Conservation (phyloP, 2,113 vertebrate genomes). For the Actenoides hombroni region DNA sequence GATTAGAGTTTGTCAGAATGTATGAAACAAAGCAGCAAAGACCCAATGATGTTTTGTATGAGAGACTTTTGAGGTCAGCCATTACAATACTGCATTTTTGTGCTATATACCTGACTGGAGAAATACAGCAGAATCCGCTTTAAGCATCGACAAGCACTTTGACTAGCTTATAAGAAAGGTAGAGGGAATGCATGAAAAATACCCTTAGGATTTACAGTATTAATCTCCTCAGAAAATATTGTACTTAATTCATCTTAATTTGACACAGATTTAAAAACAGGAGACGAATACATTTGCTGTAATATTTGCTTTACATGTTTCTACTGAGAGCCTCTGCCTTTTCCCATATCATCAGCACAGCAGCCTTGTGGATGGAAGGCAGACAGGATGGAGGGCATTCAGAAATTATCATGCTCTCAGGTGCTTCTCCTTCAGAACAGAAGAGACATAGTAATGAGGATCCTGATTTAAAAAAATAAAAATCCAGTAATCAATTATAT, state of each 20-base stretch:
- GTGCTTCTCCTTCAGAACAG: not conserved
- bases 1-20: conserved; percentile 24
- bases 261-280: not conserved
- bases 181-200: not conserved
- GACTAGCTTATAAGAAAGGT: not conserved
- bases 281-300: not conserved
- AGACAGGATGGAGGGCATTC: not conserved
- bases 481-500: not conserved
- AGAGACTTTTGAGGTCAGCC: conserved; percentile 21
- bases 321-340: not conserved
- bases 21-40: not conserved
- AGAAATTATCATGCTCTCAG: not conserved
- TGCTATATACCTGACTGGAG: not conserved
- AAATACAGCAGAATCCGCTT: not conserved
- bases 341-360: not conserved
- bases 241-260: not conserved
- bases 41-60: not conserved
- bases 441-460: not conserved
- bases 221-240: not conserved
- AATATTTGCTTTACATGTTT: not conserved
- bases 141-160: not conserved
- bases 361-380: not conserved
- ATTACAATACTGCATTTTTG: not conserved
- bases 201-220: not conserved
- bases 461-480: not conserved